Base-by-base conservation (phyloP, 1,140 invertebrate species). In the Panulirus ornatus region DNA sequence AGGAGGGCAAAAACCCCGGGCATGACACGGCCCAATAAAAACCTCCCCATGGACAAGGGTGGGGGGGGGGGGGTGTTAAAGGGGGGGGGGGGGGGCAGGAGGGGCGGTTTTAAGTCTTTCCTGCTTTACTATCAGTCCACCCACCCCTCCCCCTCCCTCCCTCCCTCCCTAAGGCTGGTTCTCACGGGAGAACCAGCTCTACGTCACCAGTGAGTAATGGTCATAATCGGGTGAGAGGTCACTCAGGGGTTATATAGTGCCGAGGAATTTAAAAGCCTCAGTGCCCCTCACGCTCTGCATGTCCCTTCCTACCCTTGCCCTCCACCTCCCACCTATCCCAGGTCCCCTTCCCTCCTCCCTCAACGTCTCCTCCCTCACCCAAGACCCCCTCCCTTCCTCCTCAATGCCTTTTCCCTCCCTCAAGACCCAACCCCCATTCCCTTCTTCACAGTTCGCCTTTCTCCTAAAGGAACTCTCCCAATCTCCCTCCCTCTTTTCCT, bases 161-260 rank as follows among this genome's bases (percentile, higher is more conserved):
- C n/a, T n/a, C n/a, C n/a, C n/a, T n/a, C n/a, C n/a, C n/a, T n/a
- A n/a, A n/a, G n/a, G n/a, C n/a, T n/a, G n/a, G n/a, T n/a, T n/a
- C n/a, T n/a, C 70, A 22, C 70, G 70, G 70, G 34, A 73, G 34
- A 73, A 73, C 34, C 70, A 38, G 27, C 70, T 73, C 34, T 73
- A 38, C 42, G 70, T 36, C 70, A 2, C 70, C 30, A 38, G 70
- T 22, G 70, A 73, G 36, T 73, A 73, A 8, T 30, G 27, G 27
- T 22, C 70, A 38, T 73, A 73, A 34, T 36, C 14, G 70, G 70
- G 16, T 38, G 34, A 11, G 34, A 38, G 8, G 34, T 8, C 2
- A 16, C 34, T n/a, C 70, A 36, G 2, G 36, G 34, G 34, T n/a
- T 8, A 30, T 6, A 38, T 38, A 11, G 36, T 34, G 70, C 27